Evolutionary conservation across 2,797 vertebrate genomes (phyloP), one percentile per base, ranked within the genome.

Genomic region (Mormyrus proboscirostris): DNA sequence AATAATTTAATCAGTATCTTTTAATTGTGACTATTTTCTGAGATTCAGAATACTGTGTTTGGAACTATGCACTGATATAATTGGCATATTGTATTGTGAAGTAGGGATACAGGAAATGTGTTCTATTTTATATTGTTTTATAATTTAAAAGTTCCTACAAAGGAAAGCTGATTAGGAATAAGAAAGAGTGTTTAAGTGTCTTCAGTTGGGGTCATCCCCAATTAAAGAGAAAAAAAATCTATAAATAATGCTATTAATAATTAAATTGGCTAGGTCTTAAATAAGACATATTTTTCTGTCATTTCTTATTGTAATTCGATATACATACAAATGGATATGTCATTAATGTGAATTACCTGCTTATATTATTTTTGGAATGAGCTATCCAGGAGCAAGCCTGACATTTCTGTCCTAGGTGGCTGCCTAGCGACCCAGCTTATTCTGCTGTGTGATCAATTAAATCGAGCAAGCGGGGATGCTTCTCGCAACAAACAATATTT

Each of bases 11-110:
- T 33, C 69, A 76, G 38, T 19, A 41, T 76, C 38, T 38, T 76
- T 76, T 29, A 69, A 76, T 44, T 38, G 14, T 41, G 73, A 38
- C 38, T 76, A 76, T 41, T 33, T 33, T 16, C 10, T 76, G 14
- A 38, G 33, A 76, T 33, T 41, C 33, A 76, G 33, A 76, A 9
- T 38, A 6, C 51, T 59, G 50, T 41, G 16, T 59, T 55, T 16
- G 59, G 25, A 87, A 44, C 73, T 79, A 79, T 8, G 6, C 0
- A 38, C 38, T 44, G 73, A 79, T 79, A 79, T 8, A 85, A 57
- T 87, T 87, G 7, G 53, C 85, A 86, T 50, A 59, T 59, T 55
- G 14, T 22, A 55, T n/a, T 47, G 79, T 86, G 29, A 86, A 86
- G 84, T 5, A 55, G 22, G 3, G 4, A 53, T 53, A 86, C 22